phyloP scores from a whole-genome alignment of 1,140 invertebrate genomes.

The Euura saliciscinereae region DNA sequence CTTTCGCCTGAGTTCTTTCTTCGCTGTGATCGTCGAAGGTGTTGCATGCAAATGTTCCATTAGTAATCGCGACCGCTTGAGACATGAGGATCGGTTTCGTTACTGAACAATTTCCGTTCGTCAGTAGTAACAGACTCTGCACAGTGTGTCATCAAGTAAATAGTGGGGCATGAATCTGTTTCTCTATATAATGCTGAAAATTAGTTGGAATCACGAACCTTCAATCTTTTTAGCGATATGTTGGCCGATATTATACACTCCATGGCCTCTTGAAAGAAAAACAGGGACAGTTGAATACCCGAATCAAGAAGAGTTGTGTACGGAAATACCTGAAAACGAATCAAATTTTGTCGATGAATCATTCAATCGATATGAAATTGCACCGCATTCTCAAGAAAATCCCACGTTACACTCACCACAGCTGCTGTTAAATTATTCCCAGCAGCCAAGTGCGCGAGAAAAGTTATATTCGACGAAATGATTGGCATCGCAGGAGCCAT shows the following conservation, averaged over 20 bases:
- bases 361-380: conserved; percentile 13
- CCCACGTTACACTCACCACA: conserved; percentile 62
- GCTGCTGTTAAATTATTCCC: conserved; percentile 65
- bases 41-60: conserved; percentile 63
- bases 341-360: neutral
- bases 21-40: conserved; percentile 28
- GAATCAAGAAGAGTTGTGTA: too few relatives aligned
- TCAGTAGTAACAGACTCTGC: conserved; percentile 57
- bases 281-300: too few relatives aligned
- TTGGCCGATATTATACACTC: too few relatives aligned
- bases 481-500: conserved; percentile 68
- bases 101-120: conserved; percentile 52
- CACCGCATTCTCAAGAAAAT: conserved; percentile 14
- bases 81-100: conserved; percentile 55
- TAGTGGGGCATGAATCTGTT: too few relatives aligned
- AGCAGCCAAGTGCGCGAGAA: conserved; percentile 66
- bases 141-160: neutral
- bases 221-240: too few relatives aligned
- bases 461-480: conserved; percentile 67
- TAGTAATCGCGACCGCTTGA: conserved; percentile 60
- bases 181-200: too few relatives aligned
- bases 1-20: neutral
- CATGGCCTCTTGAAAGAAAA: too few relatives aligned
- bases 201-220: too few relatives aligned
- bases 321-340: conserved; percentile 24